Percentiles rank a stretch among this genome's conserved stretches.
Conservation (phyloP, 2,888 invertebrate genomes). For the Aphrophora alni region DNA sequence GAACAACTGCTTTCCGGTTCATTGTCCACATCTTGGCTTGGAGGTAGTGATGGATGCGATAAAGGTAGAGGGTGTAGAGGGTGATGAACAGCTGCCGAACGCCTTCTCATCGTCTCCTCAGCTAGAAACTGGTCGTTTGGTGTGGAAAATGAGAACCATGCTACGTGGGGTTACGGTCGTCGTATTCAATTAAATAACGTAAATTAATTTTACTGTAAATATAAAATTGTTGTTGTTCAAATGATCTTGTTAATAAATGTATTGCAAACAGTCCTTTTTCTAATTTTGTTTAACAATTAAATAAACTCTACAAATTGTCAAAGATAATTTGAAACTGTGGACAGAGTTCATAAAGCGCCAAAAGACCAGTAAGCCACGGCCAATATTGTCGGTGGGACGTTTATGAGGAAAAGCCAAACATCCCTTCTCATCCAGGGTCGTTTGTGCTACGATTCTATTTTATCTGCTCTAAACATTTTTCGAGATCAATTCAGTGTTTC, state of each 20-base stretch:
- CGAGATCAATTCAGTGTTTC: constrained; percentile 6
- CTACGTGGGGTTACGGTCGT: constrained; percentile 37
- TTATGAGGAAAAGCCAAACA: background rate
- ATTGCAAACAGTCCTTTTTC: background rate
- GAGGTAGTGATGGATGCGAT: constrained; percentile 54
- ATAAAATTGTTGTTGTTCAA: background rate
- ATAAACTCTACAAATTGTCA: background rate
- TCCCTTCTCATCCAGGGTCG: background rate
- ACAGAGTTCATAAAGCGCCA: constrained; percentile 38
- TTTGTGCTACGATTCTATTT: background rate
- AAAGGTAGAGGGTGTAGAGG: constrained; percentile 41
- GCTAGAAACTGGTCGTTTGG: constrained; percentile 49
- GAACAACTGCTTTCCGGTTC: constrained; percentile 56
- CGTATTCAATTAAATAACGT: background rate
- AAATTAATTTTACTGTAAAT: background rate
- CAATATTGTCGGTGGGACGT: constrained; percentile 33
- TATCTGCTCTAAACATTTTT: background rate
- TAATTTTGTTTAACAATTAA: too few relatives aligned
- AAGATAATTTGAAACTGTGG: constrained; percentile 6
- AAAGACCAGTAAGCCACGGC: constrained; percentile 41
- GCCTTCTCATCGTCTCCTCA: constrained; percentile 51
- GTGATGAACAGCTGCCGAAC: constrained; percentile 48
- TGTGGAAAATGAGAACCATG: constrained; percentile 41
- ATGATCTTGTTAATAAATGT: too few relatives aligned
- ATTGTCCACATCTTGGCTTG: constrained; percentile 50